phyloP scores from a whole-genome alignment of 2,113 vertebrate genomes.

The cattle (Bos taurus) region DNA sequence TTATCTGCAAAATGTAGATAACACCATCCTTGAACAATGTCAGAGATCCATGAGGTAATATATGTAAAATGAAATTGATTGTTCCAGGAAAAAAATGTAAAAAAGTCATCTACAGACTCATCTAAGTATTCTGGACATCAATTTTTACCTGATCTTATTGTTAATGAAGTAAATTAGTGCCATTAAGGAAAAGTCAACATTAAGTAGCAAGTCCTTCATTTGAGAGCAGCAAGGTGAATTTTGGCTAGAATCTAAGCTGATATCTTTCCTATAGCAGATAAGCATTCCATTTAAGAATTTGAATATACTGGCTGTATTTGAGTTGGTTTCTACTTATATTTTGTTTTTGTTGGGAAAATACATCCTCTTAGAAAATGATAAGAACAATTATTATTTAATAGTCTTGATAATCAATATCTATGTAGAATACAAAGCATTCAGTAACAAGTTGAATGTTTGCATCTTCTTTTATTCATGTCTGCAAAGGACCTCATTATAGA shows the following conservation, averaged over 20 bases:
- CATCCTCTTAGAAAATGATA: background rate
- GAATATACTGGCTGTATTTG: background rate
- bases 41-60: background rate
- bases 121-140: background rate
- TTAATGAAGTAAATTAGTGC: slow-evolving; percentile 41
- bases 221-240: background rate
- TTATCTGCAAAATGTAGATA: slow-evolving; percentile 4
- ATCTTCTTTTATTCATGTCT: background rate
- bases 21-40: background rate
- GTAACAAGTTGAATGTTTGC: background rate
- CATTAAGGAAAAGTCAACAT: background rate
- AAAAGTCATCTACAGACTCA: background rate
- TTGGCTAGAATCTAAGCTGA: background rate
- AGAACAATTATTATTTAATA: background rate
- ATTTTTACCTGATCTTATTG: slow-evolving; percentile 34
- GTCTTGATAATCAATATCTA: background rate
- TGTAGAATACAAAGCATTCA: background rate
- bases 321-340: background rate
- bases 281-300: background rate
- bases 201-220: background rate
- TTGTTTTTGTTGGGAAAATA: slow-evolving; percentile 3
- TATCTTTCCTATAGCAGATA: background rate
- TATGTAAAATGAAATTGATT: slow-evolving; percentile 40
- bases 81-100: background rate
- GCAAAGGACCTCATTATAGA: background rate